Base-by-base conservation (phyloP, 1,140 invertebrate genomes). In the Doryteuthis pealeii region DNA sequence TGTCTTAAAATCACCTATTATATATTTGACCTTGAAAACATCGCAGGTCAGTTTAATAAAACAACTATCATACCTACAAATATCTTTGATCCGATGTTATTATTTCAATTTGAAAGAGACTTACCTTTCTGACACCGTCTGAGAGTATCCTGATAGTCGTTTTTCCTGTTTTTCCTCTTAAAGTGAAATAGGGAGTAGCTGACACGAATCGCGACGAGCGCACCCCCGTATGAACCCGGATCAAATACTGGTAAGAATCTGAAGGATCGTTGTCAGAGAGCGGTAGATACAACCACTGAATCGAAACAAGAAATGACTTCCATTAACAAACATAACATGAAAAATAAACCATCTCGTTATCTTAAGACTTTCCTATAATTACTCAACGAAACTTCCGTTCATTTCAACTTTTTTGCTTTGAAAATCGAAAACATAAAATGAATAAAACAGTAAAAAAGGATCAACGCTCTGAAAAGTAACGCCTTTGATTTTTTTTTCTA, bases 71-170 rank as follows among this genome's bases (percentile, higher is more conserved):
- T n/a, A n/a, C n/a, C n/a, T n/a, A n/a, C n/a, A n/a, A n/a, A n/a
- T n/a, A n/a, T n/a, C n/a, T n/a, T n/a, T n/a, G n/a, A n/a, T n/a
- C n/a, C n/a, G n/a, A n/a, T n/a, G n/a, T n/a, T n/a, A n/a, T n/a
- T n/a, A n/a, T n/a, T n/a, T n/a, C n/a, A n/a, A n/a, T n/a, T n/a
- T n/a, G 18, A n/a, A n/a, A 28, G 22, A 22, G 18, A 62, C 54
- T 62, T 62, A 62, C 54, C 26, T 62, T 62, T 62, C 54, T 62
- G 54, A 62, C 54, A 18, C 54, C 54, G 26, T 62, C 54, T 12
- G 18, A n/a, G 54, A 62, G 54, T 14, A 62, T 62, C 26, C 54
- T 22, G 6, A 62, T 62, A 6, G 18, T 28, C 5, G 54, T 62
- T 18, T 62, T 22, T 6, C 54, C 54, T 15, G 10, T 4, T 22